A percentile compares a stretch with the other conserved stretches of the same genome.
Evolutionary conservation across 2,797 vertebrate genomes (phyloP).

Genomic region (Amblyopsis hoosieri): DNA sequence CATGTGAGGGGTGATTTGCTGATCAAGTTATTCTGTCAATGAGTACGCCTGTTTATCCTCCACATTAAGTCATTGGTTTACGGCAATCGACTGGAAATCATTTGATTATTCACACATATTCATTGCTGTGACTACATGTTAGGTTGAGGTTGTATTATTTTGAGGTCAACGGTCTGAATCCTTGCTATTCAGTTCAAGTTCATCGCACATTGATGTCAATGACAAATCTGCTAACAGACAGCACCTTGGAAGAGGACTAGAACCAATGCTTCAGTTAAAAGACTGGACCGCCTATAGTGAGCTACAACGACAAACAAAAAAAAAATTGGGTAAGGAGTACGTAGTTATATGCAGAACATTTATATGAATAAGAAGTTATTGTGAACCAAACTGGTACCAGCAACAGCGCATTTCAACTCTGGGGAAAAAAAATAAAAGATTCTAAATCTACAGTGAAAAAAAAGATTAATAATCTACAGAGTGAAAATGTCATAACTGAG

Average conservation of each 20-base stretch:
- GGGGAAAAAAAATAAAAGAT: not conserved
- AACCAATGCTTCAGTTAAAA: slow-evolving; percentile 44
- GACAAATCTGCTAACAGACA: slow-evolving; percentile 48
- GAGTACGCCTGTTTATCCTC: slow-evolving; percentile 33
- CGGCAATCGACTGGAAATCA: not conserved
- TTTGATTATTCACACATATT: slow-evolving; percentile 26
- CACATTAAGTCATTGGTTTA: slow-evolving; percentile 42
- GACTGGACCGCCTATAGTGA: slow-evolving; percentile 37
- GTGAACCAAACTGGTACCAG: slow-evolving; percentile 17
- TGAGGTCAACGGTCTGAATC: slow-evolving; percentile 64
- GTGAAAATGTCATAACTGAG: not conserved
- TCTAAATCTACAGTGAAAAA: not conserved
- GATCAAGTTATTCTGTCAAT: slow-evolving; percentile 46
- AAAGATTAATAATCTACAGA: not conserved
- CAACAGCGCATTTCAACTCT: slow-evolving; percentile 19
- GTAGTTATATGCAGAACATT: slow-evolving; percentile 48
- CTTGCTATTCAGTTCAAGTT: slow-evolving; percentile 59
- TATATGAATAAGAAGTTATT: slow-evolving; percentile 15
- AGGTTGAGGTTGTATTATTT: slow-evolving; percentile 52
- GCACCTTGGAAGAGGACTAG: slow-evolving; percentile 66
- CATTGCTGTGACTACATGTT: slow-evolving; percentile 33
- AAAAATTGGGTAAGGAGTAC: slow-evolving; percentile 21
- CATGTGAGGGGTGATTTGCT: slow-evolving; percentile 60
- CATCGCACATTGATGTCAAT: slow-evolving; percentile 38
- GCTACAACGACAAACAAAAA: slow-evolving; percentile 23